Evolutionary conservation across 2,888 invertebrate species (phyloP).

Genomic region (Abrostola tripartita): DNA sequence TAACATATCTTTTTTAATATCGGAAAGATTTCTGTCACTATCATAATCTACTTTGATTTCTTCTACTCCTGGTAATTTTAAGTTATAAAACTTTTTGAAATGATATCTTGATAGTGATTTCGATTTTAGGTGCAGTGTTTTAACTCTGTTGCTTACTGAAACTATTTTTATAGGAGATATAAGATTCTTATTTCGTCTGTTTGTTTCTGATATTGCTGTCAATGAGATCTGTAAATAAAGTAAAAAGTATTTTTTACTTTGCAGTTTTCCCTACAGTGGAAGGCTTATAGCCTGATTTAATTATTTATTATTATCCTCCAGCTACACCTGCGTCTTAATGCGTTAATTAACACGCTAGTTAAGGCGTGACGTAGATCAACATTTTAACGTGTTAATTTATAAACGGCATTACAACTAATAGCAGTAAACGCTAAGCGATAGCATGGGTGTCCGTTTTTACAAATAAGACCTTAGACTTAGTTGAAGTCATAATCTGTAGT

Average conservation of each 20-base stretch:
- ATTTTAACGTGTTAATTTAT: too few relatives aligned
- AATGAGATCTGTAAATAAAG: slow-evolving; percentile 38
- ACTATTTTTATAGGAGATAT: slow-evolving; percentile 28
- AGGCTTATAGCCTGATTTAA: too few relatives aligned
- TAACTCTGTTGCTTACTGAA: slow-evolving; percentile 29
- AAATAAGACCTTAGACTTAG: too few relatives aligned
- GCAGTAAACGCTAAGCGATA: too few relatives aligned
- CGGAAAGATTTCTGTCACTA: slow-evolving; percentile 20
- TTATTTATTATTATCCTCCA: too few relatives aligned
- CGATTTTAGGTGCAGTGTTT: slow-evolving; percentile 19
- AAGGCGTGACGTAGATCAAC: too few relatives aligned
- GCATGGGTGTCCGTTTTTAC: too few relatives aligned
- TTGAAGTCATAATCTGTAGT: too few relatives aligned
- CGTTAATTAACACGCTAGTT: too few relatives aligned
- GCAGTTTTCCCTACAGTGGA: too few relatives aligned
- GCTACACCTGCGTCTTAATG: too few relatives aligned
- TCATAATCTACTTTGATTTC: slow-evolving; percentile 11
- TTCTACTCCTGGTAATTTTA: slow-evolving; percentile 17
- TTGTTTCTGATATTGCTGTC: slow-evolving; percentile 33
- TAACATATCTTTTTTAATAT: slow-evolving; percentile 27
- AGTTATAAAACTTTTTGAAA: not conserved
- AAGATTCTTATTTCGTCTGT: slow-evolving; percentile 24
- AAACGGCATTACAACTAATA: too few relatives aligned
- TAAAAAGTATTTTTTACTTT: not conserved
- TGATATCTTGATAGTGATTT: not conserved